phyloP scores from a whole-genome alignment of 2,797 vertebrate genomes.

The Acanthis flammea region DNA sequence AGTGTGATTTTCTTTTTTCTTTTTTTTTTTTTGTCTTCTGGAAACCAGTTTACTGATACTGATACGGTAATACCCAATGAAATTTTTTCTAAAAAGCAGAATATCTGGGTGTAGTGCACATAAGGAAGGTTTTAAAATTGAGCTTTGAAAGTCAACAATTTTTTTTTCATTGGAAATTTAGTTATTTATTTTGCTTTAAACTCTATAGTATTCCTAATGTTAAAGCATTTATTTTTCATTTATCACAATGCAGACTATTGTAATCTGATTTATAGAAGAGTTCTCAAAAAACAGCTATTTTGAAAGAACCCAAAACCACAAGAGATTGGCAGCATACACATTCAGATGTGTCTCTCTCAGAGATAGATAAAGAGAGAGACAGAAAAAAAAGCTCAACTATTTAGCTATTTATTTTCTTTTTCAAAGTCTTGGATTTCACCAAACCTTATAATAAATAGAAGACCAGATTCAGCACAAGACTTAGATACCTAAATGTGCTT shows the following conservation, averaged over 20 bases:
- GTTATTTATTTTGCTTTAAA: neutral
- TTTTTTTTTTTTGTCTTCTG: neutral
- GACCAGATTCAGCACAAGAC: neutral
- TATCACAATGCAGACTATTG: neutral
- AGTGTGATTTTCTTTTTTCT: neutral
- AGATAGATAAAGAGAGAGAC: too few species aligned
- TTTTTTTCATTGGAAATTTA: neutral
- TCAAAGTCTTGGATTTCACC: neutral
- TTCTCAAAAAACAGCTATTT: neutral
- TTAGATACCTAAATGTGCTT: neutral
- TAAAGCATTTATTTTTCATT: neutral
- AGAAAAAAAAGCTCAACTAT: accelerated
- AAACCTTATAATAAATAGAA: neutral
- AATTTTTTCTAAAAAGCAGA: neutral
- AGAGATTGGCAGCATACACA: neutral
- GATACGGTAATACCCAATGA: neutral
- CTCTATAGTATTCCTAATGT: neutral
- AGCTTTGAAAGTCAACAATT: neutral
- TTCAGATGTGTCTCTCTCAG: too few species aligned
- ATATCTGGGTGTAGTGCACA: neutral
- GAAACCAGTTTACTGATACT: neutral
- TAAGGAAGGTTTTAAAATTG: neutral
- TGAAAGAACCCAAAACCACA: neutral
- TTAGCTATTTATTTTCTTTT: neutral
- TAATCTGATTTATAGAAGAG: neutral